Evolutionary conservation across 2,113 vertebrate species (phyloP).

Genomic region (Stegostoma tigrinum): DNA sequence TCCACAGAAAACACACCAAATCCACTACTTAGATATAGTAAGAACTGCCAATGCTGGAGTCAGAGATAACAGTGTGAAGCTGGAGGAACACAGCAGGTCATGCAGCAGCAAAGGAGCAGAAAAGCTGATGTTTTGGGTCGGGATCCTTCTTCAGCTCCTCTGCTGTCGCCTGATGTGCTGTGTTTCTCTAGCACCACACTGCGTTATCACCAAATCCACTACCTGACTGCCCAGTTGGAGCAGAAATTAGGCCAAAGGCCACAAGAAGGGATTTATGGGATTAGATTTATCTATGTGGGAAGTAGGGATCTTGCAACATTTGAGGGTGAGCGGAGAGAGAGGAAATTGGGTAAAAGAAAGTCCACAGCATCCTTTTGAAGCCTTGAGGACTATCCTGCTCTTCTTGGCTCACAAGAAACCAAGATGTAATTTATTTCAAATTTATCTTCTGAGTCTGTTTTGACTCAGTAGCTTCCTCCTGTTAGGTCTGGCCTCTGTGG

Average conservation of each 20-base stretch:
- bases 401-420: background rate
- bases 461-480: background rate
- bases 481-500: background rate
- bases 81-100: no score
- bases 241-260: background rate
- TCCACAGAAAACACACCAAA: background rate
- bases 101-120: no score
- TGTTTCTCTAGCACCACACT: no score
- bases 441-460: background rate
- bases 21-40: background rate
- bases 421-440: background rate
- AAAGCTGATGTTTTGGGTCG: no score
- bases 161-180: no score
- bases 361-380: background rate
- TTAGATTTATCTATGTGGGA: background rate
- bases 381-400: background rate
- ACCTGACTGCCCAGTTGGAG: background rate
- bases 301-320: no score
- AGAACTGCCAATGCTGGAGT: no score
- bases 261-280: background rate
- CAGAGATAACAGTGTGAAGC: no score
- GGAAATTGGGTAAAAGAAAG: background rate
- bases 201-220: background rate
- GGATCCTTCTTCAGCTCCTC: no score
- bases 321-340: no score